Percentiles rank a stretch among this genome's conserved stretches.
Conservation (phyloP, 1,140 invertebrate species). For the Pseudomyrmex sp. region DNA sequence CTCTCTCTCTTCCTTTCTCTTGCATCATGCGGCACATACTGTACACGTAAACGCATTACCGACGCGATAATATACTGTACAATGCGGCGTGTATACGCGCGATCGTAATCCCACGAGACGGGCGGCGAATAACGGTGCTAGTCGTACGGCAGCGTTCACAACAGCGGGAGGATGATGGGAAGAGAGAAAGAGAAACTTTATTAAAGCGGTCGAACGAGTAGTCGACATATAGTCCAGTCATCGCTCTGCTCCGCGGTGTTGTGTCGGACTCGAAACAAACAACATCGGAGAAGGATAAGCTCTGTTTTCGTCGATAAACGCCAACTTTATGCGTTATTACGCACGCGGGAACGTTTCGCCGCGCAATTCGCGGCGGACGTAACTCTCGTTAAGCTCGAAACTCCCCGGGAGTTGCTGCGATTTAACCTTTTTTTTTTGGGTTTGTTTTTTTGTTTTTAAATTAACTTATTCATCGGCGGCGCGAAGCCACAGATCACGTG, state of each 20-base stretch:
- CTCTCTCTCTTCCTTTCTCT: too few relatives aligned
- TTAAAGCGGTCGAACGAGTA: slow-evolving; percentile 44
- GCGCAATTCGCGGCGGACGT: too few relatives aligned
- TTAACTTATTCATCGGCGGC: too few relatives aligned
- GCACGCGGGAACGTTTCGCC: too few relatives aligned
- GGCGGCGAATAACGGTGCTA: slow-evolving; percentile 69
- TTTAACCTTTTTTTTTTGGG: too few relatives aligned
- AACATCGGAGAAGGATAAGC: not conserved
- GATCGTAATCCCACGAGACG: slow-evolving; percentile 49
- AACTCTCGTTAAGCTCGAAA: too few relatives aligned
- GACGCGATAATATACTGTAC: slow-evolving; percentile 53
- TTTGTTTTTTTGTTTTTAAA: too few relatives aligned
- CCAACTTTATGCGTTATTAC: not conserved
- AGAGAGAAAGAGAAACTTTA: slow-evolving; percentile 14
- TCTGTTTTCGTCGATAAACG: not conserved
- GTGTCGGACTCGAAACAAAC: slow-evolving; percentile 14
- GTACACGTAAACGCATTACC: slow-evolving; percentile 64
- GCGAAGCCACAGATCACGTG: too few relatives aligned
- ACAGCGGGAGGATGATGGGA: not conserved
- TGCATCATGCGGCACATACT: slow-evolving; percentile 24
- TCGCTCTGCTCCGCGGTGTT: not conserved
- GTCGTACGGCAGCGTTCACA: slow-evolving; percentile 66
- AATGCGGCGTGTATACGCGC: slow-evolving; percentile 38
- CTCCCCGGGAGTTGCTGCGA: too few relatives aligned
- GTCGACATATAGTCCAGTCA: not conserved